Percentiles rank a stretch among this genome's conserved stretches.
Conservation (phyloP, 2,888 invertebrate genomes). For the Encarsia formosa region DNA sequence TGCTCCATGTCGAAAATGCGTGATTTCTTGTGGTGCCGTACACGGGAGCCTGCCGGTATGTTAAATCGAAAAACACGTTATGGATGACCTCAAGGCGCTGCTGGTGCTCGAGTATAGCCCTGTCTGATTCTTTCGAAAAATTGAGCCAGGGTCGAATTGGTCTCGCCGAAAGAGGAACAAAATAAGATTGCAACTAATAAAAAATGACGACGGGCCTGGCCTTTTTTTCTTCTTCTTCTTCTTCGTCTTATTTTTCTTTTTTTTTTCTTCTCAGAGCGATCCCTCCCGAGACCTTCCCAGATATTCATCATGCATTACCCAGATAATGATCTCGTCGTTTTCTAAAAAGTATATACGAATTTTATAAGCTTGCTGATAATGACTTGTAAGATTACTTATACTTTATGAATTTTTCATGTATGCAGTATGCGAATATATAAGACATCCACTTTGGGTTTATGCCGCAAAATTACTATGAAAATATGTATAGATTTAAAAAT, state of each 20-base stretch:
- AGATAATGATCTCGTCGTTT: constrained; percentile 17
- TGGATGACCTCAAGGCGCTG: constrained; percentile 15
- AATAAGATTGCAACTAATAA: no score
- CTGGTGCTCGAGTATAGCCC: no score
- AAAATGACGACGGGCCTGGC: background rate
- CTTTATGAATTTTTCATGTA: background rate
- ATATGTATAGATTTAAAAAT: constrained; percentile 18
- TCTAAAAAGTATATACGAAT: constrained; percentile 9
- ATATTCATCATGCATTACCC: constrained; percentile 19
- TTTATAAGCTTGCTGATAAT: constrained; percentile 3
- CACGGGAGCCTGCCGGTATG: background rate
- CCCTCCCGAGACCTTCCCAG: no score
- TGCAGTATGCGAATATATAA: background rate
- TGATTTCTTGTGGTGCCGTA: background rate
- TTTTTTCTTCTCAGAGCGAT: no score
- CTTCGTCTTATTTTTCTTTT: background rate
- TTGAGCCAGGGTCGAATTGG: no score
- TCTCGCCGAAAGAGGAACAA: no score
- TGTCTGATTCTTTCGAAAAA: no score
- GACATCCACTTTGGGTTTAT: background rate
- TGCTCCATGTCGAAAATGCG: background rate
- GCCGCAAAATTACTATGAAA: constrained; percentile 14
- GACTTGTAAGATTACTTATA: constrained; percentile 10
- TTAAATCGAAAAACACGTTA: constrained; percentile 20
- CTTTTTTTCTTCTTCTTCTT: background rate